Evolutionary conservation across 2,113 vertebrate genomes (phyloP).

Genomic region (Setophaga petechia): DNA sequence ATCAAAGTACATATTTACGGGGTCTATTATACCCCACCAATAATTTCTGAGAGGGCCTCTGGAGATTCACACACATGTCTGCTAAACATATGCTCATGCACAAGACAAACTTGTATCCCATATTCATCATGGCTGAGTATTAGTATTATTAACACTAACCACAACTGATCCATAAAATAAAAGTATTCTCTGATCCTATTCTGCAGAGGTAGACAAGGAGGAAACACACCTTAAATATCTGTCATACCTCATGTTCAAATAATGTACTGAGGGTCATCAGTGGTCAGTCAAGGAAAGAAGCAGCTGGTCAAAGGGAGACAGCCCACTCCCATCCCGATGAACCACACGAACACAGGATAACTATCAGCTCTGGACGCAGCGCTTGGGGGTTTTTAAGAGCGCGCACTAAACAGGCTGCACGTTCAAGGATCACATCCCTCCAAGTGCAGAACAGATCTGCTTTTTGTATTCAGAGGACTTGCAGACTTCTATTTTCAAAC

Average conservation of each 20-base stretch:
- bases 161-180: background rate
- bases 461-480: background rate
- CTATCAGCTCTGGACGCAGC: background rate
- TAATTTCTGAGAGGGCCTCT: background rate
- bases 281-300: background rate
- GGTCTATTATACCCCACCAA: background rate
- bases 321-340: background rate
- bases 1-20: background rate
- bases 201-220: background rate
- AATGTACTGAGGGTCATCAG: background rate
- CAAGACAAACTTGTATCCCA: background rate
- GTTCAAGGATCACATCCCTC: background rate
- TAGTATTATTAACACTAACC: background rate
- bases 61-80: background rate
- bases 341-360: background rate
- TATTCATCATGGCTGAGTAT: background rate
- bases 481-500: background rate
- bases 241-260: accelerated
- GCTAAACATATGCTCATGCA: background rate
- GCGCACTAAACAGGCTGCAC: background rate
- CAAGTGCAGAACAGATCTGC: accelerated
- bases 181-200: background rate
- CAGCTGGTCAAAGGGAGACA: background rate
- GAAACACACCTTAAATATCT: background rate
- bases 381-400: background rate